Base-by-base conservation (phyloP, 2,113 vertebrate genomes). In the Bubo scandiacus region DNA sequence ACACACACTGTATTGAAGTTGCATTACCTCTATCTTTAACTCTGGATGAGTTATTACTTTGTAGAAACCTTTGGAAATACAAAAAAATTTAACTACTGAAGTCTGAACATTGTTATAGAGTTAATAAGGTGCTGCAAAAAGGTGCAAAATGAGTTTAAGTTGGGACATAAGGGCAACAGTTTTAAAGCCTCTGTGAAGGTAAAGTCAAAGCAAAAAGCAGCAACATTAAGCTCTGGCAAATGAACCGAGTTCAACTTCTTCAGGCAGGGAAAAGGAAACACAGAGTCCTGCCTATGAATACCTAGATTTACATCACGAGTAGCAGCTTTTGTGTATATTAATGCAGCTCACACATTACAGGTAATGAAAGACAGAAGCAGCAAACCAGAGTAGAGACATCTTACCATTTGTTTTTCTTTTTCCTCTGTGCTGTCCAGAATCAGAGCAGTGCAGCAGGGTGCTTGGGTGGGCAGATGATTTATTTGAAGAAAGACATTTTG, bases 361-460 rank as follows among this genome's bases (percentile, higher is more conserved):
- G 36, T 45, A 75, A 62, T 10, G 14, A 67, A 63, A 81, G 36
- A 49, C 29, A 77, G 66, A 93, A 75, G 10, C 29, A 84, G 58
- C 10, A 92, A 86, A 22, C 25, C 43, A n/a, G 34, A 47, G 36
- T 3, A 89, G n/a, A 79, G 51, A 18, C 29, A 71, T 38, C 97
- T 98, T 96, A 98, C 98, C 98, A 5, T 96, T 94, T 36, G 96
- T 10, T 98, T 98, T 99, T 86, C 97, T 96, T 97, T 98, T 98
- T 81, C 98, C 98, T 98, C 98, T 98, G 95, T 96, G 96, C 75
- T 98, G 98, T 98, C 98, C 98, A 11, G 98, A 96, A 94, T 98
- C 99, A 96, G 98, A 57, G 95, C 95, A 95, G 96, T 98, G 98
- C 43, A 98, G 95, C 92, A 97, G 95, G 6, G 98, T 98, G 97